Percentiles rank a stretch among this genome's conserved stretches.
Evolutionary conservation across 2,797 vertebrate genomes (phyloP).

Genomic region (Ara ararauna): DNA sequence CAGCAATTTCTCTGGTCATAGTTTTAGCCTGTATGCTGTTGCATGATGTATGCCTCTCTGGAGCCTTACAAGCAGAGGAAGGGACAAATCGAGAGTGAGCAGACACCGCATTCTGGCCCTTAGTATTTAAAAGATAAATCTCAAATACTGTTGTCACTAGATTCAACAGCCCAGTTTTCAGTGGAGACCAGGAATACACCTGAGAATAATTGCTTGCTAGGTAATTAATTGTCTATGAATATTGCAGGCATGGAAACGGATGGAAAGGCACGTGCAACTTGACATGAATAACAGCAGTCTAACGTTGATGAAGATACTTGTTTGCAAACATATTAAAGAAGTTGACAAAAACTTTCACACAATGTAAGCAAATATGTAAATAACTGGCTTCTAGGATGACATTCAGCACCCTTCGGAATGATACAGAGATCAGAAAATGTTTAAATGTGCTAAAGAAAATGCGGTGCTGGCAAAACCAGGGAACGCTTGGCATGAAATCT

Average conservation of each 20-base stretch:
- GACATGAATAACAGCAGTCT: not conserved
- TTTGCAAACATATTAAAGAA: conserved; percentile 3
- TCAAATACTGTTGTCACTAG: not conserved
- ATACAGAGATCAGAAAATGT: not conserved
- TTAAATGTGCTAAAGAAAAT: not conserved
- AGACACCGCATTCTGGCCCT: not conserved
- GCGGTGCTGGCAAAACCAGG: not conserved
- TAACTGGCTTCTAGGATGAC: not conserved
- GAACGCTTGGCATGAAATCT: not conserved
- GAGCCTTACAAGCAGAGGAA: not conserved
- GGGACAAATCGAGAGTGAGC: not conserved
- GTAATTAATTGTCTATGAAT: not conserved
- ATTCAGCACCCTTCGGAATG: not conserved
- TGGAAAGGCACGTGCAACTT: not conserved
- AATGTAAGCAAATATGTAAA: not conserved
- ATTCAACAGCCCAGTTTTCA: not conserved
- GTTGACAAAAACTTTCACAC: not conserved
- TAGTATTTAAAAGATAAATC: not conserved
- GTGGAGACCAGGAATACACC: not conserved
- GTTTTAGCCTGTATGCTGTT: not conserved
- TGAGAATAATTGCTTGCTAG: not conserved
- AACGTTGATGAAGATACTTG: not conserved
- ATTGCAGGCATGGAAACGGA: not conserved
- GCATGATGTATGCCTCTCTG: not conserved
- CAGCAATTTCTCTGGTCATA: not conserved